A percentile compares a stretch with the other conserved stretches of the same genome.
phyloP scores from a whole-genome alignment of 2,888 invertebrate species.

The Melanargia galathea region DNA sequence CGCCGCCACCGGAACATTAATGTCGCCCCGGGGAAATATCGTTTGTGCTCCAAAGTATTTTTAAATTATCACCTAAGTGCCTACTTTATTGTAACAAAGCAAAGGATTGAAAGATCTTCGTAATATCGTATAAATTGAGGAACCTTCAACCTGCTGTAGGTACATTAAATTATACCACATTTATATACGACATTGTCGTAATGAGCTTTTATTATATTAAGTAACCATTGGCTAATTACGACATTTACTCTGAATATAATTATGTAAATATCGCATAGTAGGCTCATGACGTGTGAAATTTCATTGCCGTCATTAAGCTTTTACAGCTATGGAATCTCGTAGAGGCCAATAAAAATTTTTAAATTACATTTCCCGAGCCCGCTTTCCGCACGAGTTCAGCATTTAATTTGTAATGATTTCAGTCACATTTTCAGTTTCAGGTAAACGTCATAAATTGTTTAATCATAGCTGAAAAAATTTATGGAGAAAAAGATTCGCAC shows the following conservation, averaged over 20 bases:
- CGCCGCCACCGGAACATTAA: slow-evolving; percentile 76
- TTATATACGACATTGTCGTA: no score
- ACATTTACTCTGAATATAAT: neutral
- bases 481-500: neutral
- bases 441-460: slow-evolving; percentile 8
- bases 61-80: slow-evolving; percentile 59
- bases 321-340: slow-evolving; percentile 32
- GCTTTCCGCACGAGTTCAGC: slow-evolving; percentile 23
- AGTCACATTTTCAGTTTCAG: slow-evolving; percentile 24
- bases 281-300: slow-evolving; percentile 46
- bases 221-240: neutral
- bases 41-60: slow-evolving; percentile 72
- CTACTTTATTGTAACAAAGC: slow-evolving; percentile 32
- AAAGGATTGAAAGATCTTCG: neutral
- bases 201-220: neutral
- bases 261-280: slow-evolving; percentile 36
- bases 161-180: no score
- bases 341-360: slow-evolving; percentile 27
- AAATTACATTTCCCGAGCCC: slow-evolving; percentile 28
- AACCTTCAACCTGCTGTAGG: no score
- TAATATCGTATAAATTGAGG: no score
- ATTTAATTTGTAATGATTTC: slow-evolving; percentile 33
- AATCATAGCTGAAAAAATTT: neutral
- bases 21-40: slow-evolving; percentile 76
- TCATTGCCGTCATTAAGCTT: slow-evolving; percentile 37